Conservation (phyloP, 2,113 vertebrate genomes). For the Oenanthe melanoleuca region DNA sequence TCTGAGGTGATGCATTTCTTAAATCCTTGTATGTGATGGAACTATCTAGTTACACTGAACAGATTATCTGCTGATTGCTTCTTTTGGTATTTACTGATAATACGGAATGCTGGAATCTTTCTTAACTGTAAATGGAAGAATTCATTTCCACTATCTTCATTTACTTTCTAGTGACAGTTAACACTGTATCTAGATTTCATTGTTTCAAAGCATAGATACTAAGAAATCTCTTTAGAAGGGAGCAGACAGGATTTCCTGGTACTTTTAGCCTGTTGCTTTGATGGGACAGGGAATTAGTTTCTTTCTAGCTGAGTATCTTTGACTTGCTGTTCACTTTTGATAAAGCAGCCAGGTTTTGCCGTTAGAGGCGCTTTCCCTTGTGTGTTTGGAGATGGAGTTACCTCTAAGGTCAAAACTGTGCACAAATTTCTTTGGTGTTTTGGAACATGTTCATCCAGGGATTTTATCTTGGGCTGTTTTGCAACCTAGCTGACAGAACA, state of each 20-base stretch:
- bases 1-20: conserved; percentile 34
- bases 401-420: not conserved
- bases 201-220: conserved; percentile 34
- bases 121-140: conserved; percentile 39
- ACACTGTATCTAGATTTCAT: conserved; percentile 17
- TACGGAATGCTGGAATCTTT: conserved; percentile 40
- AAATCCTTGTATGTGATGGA: conserved; percentile 12
- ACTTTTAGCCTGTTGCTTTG: conserved; percentile 44
- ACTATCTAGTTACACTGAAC: conserved; percentile 42
- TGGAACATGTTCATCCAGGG: not conserved
- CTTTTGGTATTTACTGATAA: conserved; percentile 58
- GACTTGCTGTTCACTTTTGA: not conserved
- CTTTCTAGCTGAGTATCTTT: not conserved
- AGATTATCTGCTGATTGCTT: conserved; percentile 59
- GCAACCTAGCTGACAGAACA: not conserved
- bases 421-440: not conserved
- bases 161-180: conserved; percentile 51
- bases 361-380: not conserved
- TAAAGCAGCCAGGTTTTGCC: not conserved
- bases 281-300: not conserved
- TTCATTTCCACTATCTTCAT: conserved; percentile 24
- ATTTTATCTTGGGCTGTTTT: not conserved
- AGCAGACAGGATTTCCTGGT: conserved; percentile 2
- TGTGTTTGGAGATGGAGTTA: not conserved
- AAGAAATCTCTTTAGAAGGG: not conserved